Conservation (phyloP, 2,113 vertebrate species). For the Riparia riparia region DNA sequence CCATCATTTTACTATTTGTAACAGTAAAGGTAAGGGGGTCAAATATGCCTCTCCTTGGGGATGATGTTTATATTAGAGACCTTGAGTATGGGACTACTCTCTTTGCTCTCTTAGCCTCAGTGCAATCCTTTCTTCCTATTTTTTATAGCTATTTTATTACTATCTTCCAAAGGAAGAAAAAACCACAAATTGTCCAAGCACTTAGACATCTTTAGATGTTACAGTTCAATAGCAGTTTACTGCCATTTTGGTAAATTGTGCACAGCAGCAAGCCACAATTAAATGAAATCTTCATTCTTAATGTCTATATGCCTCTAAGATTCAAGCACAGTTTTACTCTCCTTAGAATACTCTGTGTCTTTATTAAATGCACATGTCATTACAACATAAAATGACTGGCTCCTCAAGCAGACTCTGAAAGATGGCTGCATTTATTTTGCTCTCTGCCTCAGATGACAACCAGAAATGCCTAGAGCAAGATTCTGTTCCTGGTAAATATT, state of each 20-base stretch:
- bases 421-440: not conserved
- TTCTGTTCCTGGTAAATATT: not conserved
- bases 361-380: constrained; percentile 63
- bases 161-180: not conserved
- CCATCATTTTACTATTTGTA: not conserved
- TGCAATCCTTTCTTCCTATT: not conserved
- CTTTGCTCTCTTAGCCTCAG: not conserved
- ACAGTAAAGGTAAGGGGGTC: not conserved
- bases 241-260: constrained; percentile 70
- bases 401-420: constrained; percentile 41
- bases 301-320: constrained; percentile 18
- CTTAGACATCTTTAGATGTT: constrained; percentile 65
- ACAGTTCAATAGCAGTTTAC: constrained; percentile 70
- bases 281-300: constrained; percentile 67
- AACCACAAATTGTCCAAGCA: constrained; percentile 56
- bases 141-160: constrained; percentile 47
- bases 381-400: constrained; percentile 17
- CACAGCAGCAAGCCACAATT: constrained; percentile 67
- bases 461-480: not conserved
- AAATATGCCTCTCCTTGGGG: not conserved
- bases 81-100: not conserved
- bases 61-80: not conserved
- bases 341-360: constrained; percentile 33
- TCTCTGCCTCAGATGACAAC: not conserved
- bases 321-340: constrained; percentile 45